Base-by-base conservation (phyloP, 1,140 invertebrate genomes). In the Drosophila nigrodunni region DNA sequence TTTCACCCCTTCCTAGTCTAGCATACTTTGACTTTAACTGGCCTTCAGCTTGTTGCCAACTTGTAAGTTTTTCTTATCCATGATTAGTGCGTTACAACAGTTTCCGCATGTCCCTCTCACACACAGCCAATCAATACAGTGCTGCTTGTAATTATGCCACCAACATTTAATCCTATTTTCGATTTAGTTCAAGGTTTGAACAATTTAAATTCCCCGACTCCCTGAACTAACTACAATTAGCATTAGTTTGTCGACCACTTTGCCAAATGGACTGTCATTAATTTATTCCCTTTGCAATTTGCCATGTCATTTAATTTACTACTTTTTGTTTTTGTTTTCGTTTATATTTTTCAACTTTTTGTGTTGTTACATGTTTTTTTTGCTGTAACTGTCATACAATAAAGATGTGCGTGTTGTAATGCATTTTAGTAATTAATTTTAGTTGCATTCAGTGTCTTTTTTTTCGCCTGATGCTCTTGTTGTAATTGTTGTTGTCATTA, bases 341-440 rank as follows among this genome's bases (percentile, higher is more conserved):
- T n/a, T 34, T 18, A 55, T 61, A 43, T 41, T 37, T 47, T 46
- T 15, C 15, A 15, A 15, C 15, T 15, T 15, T 34, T 21, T 18
- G 18, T 21, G 18, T 21, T 21, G 18, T 50, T 58, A 73, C 72
- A 62, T 73, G 49, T 57, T 71, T 64, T 64, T 70, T 37, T 34
- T 21, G 34, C 18, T 11, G n/a, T 43, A 41, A 43, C 34, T 61
- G 37, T 25, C 41, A 11, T 50, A 35, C 39, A 52, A 21, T 41
- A 62, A 54, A 65, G 35, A 44, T 82, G 79, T 88, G 64, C 61
- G 71, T 87, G 76, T 25, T 46, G 52, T 74, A 83, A 87, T 87
- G 80, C 85, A 88, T 83, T 88, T 88, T 89, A 89, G 80, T 88
- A 88, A 88, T 88, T 88, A 89, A 39, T 88, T 88, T 89, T 87